phyloP scores from a whole-genome alignment of 2,113 vertebrate genomes.

The Otis tarda region DNA sequence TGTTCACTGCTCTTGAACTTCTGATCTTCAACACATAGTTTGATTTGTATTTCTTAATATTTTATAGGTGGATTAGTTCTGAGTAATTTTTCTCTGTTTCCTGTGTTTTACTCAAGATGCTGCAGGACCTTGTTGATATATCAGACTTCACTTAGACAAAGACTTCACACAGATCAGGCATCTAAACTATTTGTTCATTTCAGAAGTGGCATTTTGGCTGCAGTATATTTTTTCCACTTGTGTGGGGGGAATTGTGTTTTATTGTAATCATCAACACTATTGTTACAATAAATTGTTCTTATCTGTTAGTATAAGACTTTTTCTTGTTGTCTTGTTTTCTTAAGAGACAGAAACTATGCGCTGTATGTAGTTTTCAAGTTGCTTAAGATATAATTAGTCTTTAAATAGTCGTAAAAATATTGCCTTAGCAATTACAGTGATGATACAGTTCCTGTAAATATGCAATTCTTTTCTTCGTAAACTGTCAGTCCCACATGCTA shows the following conservation, averaged over 20 bases:
- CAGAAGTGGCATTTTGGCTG: slow-evolving; percentile 45
- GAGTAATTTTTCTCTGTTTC: neutral
- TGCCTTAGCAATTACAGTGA: slow-evolving; percentile 41
- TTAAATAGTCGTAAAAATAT: slow-evolving; percentile 48
- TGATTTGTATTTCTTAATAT: slow-evolving; percentile 3
- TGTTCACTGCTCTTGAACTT: neutral
- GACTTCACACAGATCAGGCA: slow-evolving; percentile 42
- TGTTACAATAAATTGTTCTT: slow-evolving; percentile 62
- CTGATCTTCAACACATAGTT: neutral
- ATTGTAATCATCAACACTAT: slow-evolving; percentile 52
- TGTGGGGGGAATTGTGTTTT: slow-evolving; percentile 58
- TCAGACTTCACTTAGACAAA: slow-evolving; percentile 53
- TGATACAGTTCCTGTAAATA: slow-evolving; percentile 38
- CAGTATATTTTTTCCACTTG: slow-evolving; percentile 34
- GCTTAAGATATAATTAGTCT: slow-evolving; percentile 46
- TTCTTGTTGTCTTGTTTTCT: slow-evolving; percentile 51
- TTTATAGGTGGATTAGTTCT: slow-evolving; percentile 1
- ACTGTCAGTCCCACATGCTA: neutral
- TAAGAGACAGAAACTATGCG: neutral
- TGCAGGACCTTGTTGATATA: slow-evolving; percentile 21
- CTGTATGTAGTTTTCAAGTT: slow-evolving; percentile 27
- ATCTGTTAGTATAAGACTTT: slow-evolving; percentile 40
- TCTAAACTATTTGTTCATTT: slow-evolving; percentile 56
- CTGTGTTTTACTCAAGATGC: slow-evolving; percentile 2
- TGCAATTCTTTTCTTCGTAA: slow-evolving; percentile 7